phyloP scores from a whole-genome alignment of 2,113 vertebrate species.

The Melospiza melodia region DNA sequence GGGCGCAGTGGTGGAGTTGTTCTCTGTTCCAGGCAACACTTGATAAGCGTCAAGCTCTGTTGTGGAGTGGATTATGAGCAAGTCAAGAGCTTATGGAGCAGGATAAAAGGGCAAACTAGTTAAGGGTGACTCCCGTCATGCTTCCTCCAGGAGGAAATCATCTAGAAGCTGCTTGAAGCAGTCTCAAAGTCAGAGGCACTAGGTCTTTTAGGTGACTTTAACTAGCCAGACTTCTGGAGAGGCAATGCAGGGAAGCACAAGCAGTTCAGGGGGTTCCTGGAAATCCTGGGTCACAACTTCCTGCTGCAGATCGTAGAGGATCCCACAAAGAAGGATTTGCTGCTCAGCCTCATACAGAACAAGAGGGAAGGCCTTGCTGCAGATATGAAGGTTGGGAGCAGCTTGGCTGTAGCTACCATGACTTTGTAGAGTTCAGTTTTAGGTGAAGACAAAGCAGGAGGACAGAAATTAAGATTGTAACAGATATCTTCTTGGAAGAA shows the following conservation, averaged over 20 bases:
- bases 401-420: too few species aligned
- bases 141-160: not conserved
- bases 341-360: fast-evolving
- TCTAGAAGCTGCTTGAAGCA: not conserved
- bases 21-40: not conserved
- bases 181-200: not conserved
- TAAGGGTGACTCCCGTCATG: not conserved
- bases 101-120: not conserved
- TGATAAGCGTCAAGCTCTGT: fast-evolving
- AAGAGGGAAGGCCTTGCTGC: fast-evolving
- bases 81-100: not conserved
- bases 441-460: not conserved
- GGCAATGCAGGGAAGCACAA: not conserved
- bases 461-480: not conserved
- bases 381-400: not conserved
- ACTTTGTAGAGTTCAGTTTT: not conserved
- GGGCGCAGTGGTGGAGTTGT: not conserved
- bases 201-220: not conserved
- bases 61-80: too few species aligned
- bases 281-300: not conserved
- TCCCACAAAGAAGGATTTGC: not conserved
- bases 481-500: not conserved
- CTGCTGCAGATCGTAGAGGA: not conserved
- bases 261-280: not conserved
- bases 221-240: not conserved